Percentiles rank a stretch among this genome's conserved stretches.
These are phyloP conservation scores for Nannospalax galili DNA, from an alignment of 2,113 vertebrate genomes.

Conservation along the genomic window DNA sequence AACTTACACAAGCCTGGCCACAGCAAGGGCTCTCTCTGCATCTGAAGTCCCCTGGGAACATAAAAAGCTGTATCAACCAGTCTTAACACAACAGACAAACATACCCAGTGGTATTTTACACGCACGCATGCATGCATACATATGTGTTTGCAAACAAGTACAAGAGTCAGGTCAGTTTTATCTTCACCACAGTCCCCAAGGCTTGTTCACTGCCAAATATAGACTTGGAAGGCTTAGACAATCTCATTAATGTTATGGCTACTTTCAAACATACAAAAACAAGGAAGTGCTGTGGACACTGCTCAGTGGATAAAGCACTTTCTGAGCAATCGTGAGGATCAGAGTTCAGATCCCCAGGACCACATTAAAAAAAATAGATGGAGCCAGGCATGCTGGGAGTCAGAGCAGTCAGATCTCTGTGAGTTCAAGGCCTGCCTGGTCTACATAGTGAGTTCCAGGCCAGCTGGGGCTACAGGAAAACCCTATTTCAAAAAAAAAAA, in stretches of 20 bases:
- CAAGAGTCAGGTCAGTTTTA: background rate
- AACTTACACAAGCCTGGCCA: constrained; percentile 96
- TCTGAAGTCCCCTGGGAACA: constrained; percentile 93
- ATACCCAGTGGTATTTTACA: background rate
- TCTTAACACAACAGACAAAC: constrained; percentile 30
- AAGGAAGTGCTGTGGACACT: background rate
- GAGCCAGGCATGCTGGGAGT: too few species aligned
- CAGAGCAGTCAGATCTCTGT: too few species aligned
- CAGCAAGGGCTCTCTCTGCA: constrained; percentile 93
- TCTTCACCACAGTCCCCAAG: background rate
- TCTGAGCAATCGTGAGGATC: background rate
- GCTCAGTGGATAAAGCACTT: background rate
- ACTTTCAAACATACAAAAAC: constrained; percentile 28
- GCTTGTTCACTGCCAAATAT: background rate
- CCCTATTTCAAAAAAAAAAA: too few species aligned
- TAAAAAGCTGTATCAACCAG: constrained; percentile 70
- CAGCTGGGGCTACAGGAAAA: too few species aligned
- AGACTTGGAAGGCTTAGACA: constrained; percentile 2
- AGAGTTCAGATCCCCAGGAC: background rate
- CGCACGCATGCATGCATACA: background rate
- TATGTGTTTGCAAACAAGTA: background rate
- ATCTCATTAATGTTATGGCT: background rate
- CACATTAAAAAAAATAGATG: too few species aligned
- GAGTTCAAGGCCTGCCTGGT: too few species aligned
- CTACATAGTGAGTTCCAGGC: too few species aligned